Evolutionary conservation across 2,113 vertebrate species (phyloP), one percentile per base, ranked within the genome.

Genomic region (Taurulus bubalis): DNA sequence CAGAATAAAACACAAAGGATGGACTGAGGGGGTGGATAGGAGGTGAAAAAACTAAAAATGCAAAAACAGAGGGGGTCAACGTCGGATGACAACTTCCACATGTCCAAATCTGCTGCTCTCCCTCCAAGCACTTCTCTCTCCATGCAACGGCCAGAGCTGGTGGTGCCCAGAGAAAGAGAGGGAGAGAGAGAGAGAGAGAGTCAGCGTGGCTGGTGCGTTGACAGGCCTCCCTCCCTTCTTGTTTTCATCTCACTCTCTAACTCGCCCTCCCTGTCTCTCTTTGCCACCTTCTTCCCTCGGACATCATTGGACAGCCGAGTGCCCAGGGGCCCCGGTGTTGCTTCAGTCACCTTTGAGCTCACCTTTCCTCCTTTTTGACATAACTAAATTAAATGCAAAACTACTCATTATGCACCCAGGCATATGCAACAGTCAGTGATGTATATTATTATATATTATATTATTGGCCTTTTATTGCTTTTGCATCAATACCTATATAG

Each of bases 81-180:
- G 49, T 80, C 34, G 45, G 91, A 93, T 94, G 94, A 95, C 93
- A 95, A 92, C 85, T 94, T 94, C 94, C 93, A 92, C 93, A 93
- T 94, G 94, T 94, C 91, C 75, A 53, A 87, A 89, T 90, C 60
- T 76, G 88, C 79, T 65, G 81, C 86, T 90, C 86, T 90, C 85
- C 91, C 94, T 95, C 75, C 76, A 18, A 94, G 94, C 91, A 84
- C 65, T 93, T 92, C 90, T 88, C 90, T 86, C 89, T 92, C 88
- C 88, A 88, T 84, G 86, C 80, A 53, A 15, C 71, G 89, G 72
- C 72, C 87, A 85, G 87, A 86, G 89, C 87, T 91, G 75, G 36
- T 77, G 89, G 79, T 92, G 91, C 72, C 77, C 76, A 82, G 84
- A 75, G 65, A 66, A 65, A 71, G 75, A 56, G 53, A 26, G 53